Percentiles rank a stretch among this genome's conserved stretches.
Conservation (phyloP, 1,140 invertebrate species). For the Goniozus legneri region DNA sequence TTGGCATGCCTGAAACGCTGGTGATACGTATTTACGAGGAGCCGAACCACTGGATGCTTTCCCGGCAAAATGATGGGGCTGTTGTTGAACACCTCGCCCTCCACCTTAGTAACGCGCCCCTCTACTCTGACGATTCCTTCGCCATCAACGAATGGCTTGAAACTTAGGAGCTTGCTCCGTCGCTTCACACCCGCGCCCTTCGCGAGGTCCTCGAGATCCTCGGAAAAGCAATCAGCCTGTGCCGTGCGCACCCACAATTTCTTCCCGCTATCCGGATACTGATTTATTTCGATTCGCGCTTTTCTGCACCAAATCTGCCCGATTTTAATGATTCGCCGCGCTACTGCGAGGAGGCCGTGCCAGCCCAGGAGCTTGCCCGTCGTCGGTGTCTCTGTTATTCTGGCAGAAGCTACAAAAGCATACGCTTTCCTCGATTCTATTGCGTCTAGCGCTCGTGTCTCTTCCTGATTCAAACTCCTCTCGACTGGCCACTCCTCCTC, state of each 20-base stretch:
- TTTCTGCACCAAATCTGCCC: not conserved
- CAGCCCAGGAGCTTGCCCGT: slow-evolving; percentile 12
- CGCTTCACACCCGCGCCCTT: not conserved
- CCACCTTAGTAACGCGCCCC: not conserved
- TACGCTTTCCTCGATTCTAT: too few species aligned
- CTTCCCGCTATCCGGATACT: slow-evolving; percentile 2
- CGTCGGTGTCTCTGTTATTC: slow-evolving; percentile 2
- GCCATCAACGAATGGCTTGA: slow-evolving; percentile 6
- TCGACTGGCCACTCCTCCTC: too few species aligned
- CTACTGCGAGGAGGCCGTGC: slow-evolving; percentile 10
- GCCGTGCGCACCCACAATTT: not conserved
- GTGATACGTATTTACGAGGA: slow-evolving; percentile 21
- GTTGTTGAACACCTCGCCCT: not conserved
- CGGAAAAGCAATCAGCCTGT: slow-evolving; percentile 2
- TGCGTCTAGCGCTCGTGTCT: too few species aligned
- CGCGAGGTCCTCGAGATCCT: not conserved
- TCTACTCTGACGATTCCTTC: slow-evolving; percentile 7
- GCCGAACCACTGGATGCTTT: slow-evolving; percentile 12
- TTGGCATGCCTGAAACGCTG: slow-evolving; percentile 12
- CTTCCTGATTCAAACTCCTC: too few species aligned
- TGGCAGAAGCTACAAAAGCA: not conserved
- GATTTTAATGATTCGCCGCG: slow-evolving; percentile 6
- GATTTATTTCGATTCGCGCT: not conserved
- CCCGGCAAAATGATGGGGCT: slow-evolving; percentile 10
- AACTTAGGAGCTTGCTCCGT: not conserved